These are phyloP conservation scores for Carlito syrichta DNA, from an alignment of 2,113 vertebrate species.

Conservation along the genomic window DNA sequence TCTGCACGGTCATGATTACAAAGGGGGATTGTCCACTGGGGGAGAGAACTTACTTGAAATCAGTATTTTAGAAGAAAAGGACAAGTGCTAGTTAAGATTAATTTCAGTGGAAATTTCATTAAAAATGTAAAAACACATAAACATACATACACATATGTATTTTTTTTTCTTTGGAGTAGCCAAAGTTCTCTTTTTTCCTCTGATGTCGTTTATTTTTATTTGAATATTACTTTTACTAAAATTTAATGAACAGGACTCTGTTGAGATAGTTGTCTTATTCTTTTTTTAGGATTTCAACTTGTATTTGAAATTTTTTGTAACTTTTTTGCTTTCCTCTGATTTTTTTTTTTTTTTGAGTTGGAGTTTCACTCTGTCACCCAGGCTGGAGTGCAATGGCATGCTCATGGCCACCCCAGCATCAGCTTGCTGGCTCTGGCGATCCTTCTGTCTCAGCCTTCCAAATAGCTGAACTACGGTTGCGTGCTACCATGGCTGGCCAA, in stretches of 20 bases:
- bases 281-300: neutral
- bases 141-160: accelerated
- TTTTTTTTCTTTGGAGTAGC: neutral
- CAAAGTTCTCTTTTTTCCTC: neutral
- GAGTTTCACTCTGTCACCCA: no score
- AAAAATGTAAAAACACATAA: neutral
- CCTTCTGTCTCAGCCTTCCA: no score
- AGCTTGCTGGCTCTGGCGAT: no score
- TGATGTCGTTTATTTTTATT: neutral
- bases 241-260: neutral
- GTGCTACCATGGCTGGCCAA: no score
- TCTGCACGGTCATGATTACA: neutral
- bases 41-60: neutral
- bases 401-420: no score
- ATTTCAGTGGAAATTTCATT: conserved; percentile 21
- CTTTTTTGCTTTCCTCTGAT: neutral
- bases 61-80: conserved; percentile 28
- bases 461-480: no score
- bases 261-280: neutral
- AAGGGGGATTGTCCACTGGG: neutral
- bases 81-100: neutral
- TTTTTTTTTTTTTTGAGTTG: no score
- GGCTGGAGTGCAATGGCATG: no score
- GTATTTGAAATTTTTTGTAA: neutral
- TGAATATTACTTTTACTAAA: neutral